Percentiles rank a stretch among this genome's conserved stretches.
Conservation (phyloP, 2,888 invertebrate genomes). For the Frankliniella intonsa region DNA sequence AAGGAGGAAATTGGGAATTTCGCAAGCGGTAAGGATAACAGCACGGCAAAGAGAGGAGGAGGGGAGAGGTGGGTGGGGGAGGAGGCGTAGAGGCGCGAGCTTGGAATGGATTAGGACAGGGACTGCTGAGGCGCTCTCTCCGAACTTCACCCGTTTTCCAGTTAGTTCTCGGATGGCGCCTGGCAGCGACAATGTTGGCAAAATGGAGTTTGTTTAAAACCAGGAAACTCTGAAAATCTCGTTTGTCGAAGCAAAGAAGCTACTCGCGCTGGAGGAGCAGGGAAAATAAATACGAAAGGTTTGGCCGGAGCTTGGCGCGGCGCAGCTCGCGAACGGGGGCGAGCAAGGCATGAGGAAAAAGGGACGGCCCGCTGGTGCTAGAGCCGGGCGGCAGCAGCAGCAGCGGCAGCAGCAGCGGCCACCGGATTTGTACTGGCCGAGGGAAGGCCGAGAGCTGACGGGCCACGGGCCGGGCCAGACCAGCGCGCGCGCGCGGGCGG, state of each 20-base stretch:
- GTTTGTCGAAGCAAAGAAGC: background rate
- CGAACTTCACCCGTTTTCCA: background rate
- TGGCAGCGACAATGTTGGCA: background rate
- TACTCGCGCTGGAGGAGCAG: background rate
- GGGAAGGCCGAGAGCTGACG: no score
- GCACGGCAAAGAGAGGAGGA: background rate
- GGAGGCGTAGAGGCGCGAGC: background rate
- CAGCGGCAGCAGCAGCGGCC: no score
- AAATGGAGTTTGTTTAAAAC: background rate
- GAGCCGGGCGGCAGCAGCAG: no score
- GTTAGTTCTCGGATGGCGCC: background rate
- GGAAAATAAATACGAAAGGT: no score
- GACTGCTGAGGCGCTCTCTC: background rate
- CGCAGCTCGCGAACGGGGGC: no score
- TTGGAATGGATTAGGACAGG: slow-evolving; percentile 19
- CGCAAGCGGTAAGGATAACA: background rate
- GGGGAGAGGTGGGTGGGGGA: background rate
- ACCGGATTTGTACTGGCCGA: no score
- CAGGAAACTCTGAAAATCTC: background rate
- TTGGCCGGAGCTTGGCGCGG: no score
- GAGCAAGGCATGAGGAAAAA: no score
- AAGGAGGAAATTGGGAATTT: background rate
- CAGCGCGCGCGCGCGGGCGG: no score
- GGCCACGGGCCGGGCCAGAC: no score
- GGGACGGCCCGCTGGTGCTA: no score